phyloP scores from a whole-genome alignment of 2,888 invertebrate genomes.

The Leucophenga maculata region DNA sequence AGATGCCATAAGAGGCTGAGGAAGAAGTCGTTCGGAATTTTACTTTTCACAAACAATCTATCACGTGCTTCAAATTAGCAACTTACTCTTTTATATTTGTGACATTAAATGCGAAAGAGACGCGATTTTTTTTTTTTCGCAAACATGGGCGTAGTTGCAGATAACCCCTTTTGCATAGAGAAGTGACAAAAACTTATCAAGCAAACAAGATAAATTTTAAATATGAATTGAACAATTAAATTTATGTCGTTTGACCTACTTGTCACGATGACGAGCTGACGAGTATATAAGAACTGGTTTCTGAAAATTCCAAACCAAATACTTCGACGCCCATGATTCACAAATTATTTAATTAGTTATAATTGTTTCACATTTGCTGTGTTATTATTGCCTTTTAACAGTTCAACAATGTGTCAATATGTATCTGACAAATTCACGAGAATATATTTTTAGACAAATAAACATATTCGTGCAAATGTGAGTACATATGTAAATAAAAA shows the following conservation, averaged over 20 bases:
- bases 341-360: constrained; percentile 19
- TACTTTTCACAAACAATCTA: not conserved
- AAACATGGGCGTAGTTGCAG: not conserved
- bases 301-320: not conserved
- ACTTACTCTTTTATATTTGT: constrained; percentile 10
- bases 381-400: constrained; percentile 11
- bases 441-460: constrained; percentile 13
- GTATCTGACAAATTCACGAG: constrained; percentile 2
- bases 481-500: too few species aligned
- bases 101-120: not conserved
- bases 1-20: too few species aligned
- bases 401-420: constrained; percentile 3
- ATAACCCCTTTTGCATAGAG: not conserved
- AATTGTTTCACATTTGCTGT: constrained; percentile 10
- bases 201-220: not conserved
- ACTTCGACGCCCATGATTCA: not conserved
- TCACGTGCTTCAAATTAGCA: constrained; percentile 19
- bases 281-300: too few species aligned
- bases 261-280: too few species aligned
- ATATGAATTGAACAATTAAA: not conserved
- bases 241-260: not conserved
- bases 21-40: too few species aligned
- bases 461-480: too few species aligned
- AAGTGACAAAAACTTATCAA: too few species aligned
- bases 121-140: not conserved